phyloP scores from a whole-genome alignment of 2,888 invertebrate genomes.

The Prosapia bicincta region DNA sequence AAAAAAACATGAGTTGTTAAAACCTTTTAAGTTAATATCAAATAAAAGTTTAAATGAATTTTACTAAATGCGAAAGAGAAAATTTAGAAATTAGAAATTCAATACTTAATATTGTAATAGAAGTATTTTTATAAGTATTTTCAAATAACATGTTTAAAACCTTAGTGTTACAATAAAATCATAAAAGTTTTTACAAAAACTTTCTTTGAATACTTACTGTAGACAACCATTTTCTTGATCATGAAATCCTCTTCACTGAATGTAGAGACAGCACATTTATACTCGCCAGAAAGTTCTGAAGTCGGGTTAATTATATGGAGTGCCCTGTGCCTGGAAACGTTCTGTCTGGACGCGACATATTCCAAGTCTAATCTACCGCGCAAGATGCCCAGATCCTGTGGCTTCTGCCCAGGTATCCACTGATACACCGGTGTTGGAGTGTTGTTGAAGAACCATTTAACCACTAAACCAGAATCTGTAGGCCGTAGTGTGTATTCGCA shows the following conservation, averaged over 20 bases:
- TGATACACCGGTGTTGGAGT: slow-evolving; percentile 50
- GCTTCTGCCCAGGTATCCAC: too few species aligned
- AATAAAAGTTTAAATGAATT: too few species aligned
- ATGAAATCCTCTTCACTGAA: too few species aligned
- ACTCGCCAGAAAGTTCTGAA: slow-evolving; percentile 64
- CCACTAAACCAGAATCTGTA: slow-evolving; percentile 48
- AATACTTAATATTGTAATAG: too few species aligned
- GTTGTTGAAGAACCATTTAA: slow-evolving; percentile 56
- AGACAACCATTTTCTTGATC: slow-evolving; percentile 62
- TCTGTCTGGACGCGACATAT: slow-evolving; percentile 51
- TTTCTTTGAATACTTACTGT: slow-evolving; percentile 67
- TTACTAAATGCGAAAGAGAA: too few species aligned
- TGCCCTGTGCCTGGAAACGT: slow-evolving; percentile 57
- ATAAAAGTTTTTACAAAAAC: too few species aligned
- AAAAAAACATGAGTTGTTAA: too few species aligned
- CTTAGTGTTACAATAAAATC: too few species aligned
- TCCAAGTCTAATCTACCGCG: slow-evolving; percentile 45
- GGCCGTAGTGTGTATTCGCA: slow-evolving; percentile 52
- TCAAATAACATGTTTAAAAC: too few species aligned
- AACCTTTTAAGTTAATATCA: too few species aligned
- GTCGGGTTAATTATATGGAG: slow-evolving; percentile 63
- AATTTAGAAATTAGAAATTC: too few species aligned
- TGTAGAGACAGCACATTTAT: slow-evolving; percentile 65
- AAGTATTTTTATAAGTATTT: too few species aligned
- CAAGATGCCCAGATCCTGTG: slow-evolving; percentile 48